Base-by-base conservation (phyloP, 1,140 invertebrate species). In the Idris sp. region DNA sequence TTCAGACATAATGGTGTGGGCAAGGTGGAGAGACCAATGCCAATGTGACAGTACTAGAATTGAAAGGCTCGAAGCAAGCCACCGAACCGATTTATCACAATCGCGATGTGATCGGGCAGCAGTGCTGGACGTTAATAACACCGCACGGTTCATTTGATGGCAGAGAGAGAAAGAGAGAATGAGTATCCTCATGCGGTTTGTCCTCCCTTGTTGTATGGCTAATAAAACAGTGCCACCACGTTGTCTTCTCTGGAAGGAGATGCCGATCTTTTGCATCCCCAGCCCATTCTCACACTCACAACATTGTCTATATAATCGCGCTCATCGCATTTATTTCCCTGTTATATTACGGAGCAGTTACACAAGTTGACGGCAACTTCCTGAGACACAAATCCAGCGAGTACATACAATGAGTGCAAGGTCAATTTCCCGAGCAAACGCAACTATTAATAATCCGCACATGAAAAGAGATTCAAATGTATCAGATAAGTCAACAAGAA, bases 11-110 rank as follows among this genome's bases (percentile, higher is more conserved):
- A n/a, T n/a, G n/a, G n/a, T n/a, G n/a, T n/a, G n/a, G n/a, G n/a
- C n/a, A n/a, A n/a, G n/a, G n/a, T n/a, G n/a, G n/a, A n/a, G n/a
- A n/a, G n/a, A n/a, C n/a, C n/a, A n/a, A n/a, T n/a, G n/a, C n/a
- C n/a, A n/a, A n/a, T n/a, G n/a, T n/a, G n/a, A n/a, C n/a, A n/a
- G n/a, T n/a, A n/a, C n/a, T n/a, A n/a, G n/a, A n/a, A n/a, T n/a
- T n/a, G n/a, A n/a, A n/a, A n/a, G n/a, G n/a, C n/a, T n/a, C n/a
- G n/a, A n/a, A n/a, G n/a, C 7, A 79, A 81, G 79, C 82, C 77
- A 81, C 79, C 69, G 81, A 72, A 84, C 80, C 84, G 82, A 86
- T 86, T 86, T 85, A 86, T 86, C 85, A 86, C 79, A 79, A 84
- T 83, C 71, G 73, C 81, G 83, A 86, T 83, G 84, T 83, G 83